phyloP scores from a whole-genome alignment of 2,113 vertebrate species.

The Strigops habroptila region DNA sequence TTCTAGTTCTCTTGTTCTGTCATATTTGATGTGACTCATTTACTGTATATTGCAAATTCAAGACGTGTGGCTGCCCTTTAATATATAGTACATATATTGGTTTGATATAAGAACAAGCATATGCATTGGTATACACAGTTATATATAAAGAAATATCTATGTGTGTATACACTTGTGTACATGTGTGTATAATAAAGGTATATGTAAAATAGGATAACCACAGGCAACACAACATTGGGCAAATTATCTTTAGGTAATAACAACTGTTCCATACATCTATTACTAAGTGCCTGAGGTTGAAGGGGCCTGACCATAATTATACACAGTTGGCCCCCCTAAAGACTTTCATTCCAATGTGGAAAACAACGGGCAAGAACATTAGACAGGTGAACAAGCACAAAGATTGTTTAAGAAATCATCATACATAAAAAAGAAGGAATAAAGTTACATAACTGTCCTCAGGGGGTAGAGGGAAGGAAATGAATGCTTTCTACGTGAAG shows the following conservation, averaged over 20 bases:
- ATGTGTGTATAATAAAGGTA: not conserved
- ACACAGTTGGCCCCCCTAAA: not conserved
- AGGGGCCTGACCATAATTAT: not conserved
- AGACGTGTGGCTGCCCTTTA: not conserved
- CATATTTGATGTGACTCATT: not conserved
- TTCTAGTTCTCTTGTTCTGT: not conserved
- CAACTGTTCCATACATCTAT: not conserved
- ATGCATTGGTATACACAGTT: not conserved
- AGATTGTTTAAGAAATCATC: not conserved
- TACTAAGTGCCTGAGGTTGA: not conserved
- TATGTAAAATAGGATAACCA: not conserved
- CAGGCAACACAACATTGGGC: not conserved
- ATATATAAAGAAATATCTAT: not conserved
- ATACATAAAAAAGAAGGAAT: not conserved
- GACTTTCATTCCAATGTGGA: not conserved
- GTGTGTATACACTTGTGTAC: not conserved
- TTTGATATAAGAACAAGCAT: not conserved
- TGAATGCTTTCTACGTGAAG: not conserved
- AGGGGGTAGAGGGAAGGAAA: not conserved
- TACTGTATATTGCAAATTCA: not conserved
- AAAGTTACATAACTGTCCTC: not conserved
- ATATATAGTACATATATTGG: not conserved
- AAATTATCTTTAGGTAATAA: not conserved
- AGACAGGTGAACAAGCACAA: not conserved
- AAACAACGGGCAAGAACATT: not conserved